These are phyloP conservation scores for Panopea generosa DNA, from an alignment of 2,888 invertebrate genomes.

Conservation along the genomic window DNA sequence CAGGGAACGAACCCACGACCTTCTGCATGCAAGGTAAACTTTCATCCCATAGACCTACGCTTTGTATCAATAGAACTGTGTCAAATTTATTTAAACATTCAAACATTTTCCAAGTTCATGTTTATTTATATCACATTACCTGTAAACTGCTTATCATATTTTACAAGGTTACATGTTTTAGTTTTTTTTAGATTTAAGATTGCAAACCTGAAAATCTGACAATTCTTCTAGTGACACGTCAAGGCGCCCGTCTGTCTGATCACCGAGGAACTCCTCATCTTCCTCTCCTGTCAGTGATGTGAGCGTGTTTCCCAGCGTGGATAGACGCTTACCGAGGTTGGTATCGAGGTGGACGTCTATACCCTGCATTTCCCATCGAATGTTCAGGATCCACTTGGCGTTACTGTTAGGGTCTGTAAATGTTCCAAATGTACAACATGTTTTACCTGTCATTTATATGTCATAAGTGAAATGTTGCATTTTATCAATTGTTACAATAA, in stretches of 20 bases:
- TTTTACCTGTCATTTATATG: too few species aligned
- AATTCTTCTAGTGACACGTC: conserved; percentile 62
- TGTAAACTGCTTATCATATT: too few species aligned
- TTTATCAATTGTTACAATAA: too few species aligned
- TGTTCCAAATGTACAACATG: too few species aligned
- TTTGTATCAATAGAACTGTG: too few species aligned
- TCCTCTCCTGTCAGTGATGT: conserved; percentile 95
- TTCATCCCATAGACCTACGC: too few species aligned
- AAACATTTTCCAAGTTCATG: too few species aligned
- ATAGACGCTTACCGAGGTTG: conserved; percentile 97
- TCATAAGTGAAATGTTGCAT: too few species aligned
- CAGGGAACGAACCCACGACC: too few species aligned
- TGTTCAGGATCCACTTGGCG: conserved; percentile 99
- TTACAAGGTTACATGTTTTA: not conserved
- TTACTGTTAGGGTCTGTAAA: conserved; percentile 85
- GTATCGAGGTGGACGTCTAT: conserved; percentile 98
- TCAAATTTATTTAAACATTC: too few species aligned
- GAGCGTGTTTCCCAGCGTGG: conserved; percentile 96
- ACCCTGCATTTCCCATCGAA: conserved; percentile 99
- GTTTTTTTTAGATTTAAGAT: not conserved
- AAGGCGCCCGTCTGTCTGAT: conserved; percentile 54
- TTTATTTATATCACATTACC: too few species aligned
- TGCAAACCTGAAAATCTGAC: conserved; percentile 16
- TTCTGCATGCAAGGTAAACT: too few species aligned
- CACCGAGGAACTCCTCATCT: conserved; percentile 83